Percentiles rank a stretch among this genome's conserved stretches.
Evolutionary conservation across 2,797 vertebrate genomes (phyloP).

Genomic region (Hirundo rustica): DNA sequence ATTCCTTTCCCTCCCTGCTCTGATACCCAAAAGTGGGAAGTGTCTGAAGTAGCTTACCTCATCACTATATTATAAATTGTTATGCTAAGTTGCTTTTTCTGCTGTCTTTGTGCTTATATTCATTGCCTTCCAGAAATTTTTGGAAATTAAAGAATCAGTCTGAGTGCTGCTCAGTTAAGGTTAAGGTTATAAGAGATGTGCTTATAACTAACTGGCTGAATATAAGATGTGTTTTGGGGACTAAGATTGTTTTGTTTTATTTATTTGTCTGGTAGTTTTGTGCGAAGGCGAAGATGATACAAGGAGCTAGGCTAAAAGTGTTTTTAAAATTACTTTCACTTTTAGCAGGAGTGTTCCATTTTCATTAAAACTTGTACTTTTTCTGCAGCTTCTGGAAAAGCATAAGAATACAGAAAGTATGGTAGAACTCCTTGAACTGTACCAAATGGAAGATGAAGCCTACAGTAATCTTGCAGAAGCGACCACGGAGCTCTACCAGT

Average conservation of each 20-base stretch:
- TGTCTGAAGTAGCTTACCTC: not conserved
- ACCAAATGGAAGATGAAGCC: conserved; percentile 92
- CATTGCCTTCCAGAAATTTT: not conserved
- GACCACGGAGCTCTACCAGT: conserved; percentile 95
- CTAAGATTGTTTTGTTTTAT: not conserved
- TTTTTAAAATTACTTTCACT: not conserved
- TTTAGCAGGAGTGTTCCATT: not conserved
- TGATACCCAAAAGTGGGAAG: not conserved
- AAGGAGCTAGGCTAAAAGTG: not conserved
- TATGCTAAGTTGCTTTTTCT: not conserved
- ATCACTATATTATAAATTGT: fast-evolving
- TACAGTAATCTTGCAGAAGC: conserved; percentile 90
- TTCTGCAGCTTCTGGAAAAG: conserved; percentile 87
- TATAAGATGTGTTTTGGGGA: not conserved
- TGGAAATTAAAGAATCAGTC: not conserved
- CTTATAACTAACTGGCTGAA: not conserved
- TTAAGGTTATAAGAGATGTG: not conserved
- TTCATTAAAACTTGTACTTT: not conserved
- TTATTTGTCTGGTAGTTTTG: not conserved
- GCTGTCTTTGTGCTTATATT: not conserved
- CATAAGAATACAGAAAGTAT: conserved; percentile 93
- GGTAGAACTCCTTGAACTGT: conserved; percentile 93
- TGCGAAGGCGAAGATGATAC: not conserved
- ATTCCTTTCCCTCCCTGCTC: not conserved
- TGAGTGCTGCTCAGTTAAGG: not conserved